A percentile compares a stretch with the other conserved stretches of the same genome.
Conservation (phyloP, 2,797 vertebrate genomes). For the Botia kubotai region DNA sequence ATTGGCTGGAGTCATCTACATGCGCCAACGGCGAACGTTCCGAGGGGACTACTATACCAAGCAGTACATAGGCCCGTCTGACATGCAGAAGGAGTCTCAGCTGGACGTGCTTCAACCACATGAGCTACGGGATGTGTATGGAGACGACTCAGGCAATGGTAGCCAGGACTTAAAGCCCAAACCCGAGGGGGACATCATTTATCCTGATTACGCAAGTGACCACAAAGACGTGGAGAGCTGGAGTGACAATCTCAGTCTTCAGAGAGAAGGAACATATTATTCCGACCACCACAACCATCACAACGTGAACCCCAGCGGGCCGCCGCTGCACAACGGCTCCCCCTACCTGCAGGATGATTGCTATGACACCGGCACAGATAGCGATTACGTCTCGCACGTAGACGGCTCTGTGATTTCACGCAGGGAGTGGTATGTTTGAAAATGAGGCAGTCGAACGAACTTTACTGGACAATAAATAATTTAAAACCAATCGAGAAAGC, state of each 20-base stretch:
- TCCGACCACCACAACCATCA: conserved; percentile 76
- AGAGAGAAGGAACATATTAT: conserved; percentile 78
- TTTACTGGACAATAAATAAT: conserved; percentile 20
- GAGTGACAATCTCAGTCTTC: conserved; percentile 81
- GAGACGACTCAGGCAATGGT: conserved; percentile 76
- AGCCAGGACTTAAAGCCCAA: conserved; percentile 83
- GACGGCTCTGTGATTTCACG: conserved; percentile 98
- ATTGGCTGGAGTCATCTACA: conserved; percentile 84
- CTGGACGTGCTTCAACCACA: conserved; percentile 95
- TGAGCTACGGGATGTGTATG: conserved; percentile 89
- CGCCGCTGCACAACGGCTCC: conserved; percentile 82
- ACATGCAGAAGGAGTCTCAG: conserved; percentile 98
- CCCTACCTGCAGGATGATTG: conserved; percentile 89
- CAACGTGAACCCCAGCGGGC: conserved; percentile 75
- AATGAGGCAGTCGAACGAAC: conserved; percentile 38
- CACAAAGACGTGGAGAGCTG: conserved; percentile 89
- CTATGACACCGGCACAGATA: conserved; percentile 90
- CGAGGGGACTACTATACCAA: conserved; percentile 98
- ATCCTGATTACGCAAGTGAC: conserved; percentile 90
- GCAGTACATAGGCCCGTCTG: conserved; percentile 94
- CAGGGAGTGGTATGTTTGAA: conserved; percentile 98
- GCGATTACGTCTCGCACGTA: conserved; percentile 96
- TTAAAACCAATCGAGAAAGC: conserved; percentile 49
- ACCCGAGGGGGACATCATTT: conserved; percentile 83
- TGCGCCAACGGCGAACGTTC: conserved; percentile 93